Base-by-base conservation (phyloP, 2,888 invertebrate genomes). In the Eristalinus aeneus region DNA sequence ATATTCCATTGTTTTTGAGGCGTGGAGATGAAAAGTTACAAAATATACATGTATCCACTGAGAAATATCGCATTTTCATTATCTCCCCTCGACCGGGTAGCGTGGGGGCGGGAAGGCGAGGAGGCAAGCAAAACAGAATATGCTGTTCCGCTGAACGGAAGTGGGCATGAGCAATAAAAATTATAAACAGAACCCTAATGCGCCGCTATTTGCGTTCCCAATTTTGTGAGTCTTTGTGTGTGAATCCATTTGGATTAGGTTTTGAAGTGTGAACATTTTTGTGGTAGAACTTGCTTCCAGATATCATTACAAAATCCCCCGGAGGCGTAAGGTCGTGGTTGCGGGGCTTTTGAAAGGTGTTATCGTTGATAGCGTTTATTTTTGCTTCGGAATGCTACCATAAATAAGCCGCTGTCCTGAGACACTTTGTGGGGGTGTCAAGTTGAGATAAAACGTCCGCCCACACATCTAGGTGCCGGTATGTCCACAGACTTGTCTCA, bases 121-220 rank as follows among this genome's bases (percentile, higher is more conserved):
- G 2, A 46, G 60, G 39, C 53, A 75, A 58, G 60, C 73, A 34
- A 74, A 83, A 78, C 58, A 68, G 36, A 65, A 71, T 46, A 58
- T 12, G 12, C 22, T 56, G 23, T 56, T 39, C 65, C 23, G 23
- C 56, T 23, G 56, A 82, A 73, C 77, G 67, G 77, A 72, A 61
- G 72, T 71, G 61, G 39, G 65, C 76, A 76, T 72, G 81, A 65
- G 56, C 74, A 80, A 80, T 69, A 69, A 39, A 69, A 68, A 71
- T 63, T 77, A 77, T 46, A 31, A 58, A 72, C 67, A 67, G 53
- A 68, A 74, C 54, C 54, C 73, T 63, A 77, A 71, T 77, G 68
- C 53, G 74, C 73, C 63, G 74, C 68, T 74, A 74, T 74, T 80
- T 74, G 74, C 63, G 73, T 74, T 80, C 36, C 56, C 32, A 64